Base-by-base conservation (phyloP, 2,888 invertebrate genomes). In the Odontocolon sp. region DNA sequence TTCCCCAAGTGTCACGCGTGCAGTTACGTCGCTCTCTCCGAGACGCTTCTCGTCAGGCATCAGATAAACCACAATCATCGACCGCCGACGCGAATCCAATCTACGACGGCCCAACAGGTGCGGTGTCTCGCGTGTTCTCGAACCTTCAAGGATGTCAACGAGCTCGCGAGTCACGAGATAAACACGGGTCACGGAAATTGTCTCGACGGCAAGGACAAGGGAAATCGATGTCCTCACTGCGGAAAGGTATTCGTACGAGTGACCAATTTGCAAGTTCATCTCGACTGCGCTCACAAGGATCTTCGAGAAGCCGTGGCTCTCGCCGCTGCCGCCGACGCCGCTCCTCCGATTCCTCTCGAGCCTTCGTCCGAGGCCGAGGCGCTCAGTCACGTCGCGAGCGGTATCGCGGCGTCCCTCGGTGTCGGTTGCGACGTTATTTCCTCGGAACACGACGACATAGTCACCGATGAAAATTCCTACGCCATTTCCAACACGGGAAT, bases 1-100 rank as follows among this genome's bases (percentile, higher is more conserved):
- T 97, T 96, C 87, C 96, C 96, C 0, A 95, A 95, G 87, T 97
- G 97, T 88, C 93, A 94, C 72, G 91, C 93, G 57, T 97, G 97
- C 86, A 93, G 92, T 31, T 95, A 95, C 87, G 92, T 96, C 50
- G 96, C 95, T 14, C 88, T 96, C n/a, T 95, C 94, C 75, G 94
- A 95, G 84, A 92, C 92, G 2, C 91, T 94, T n/a, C 91, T 97
- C 42, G 91, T 93, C 0, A 93, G 94, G 85, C 97, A 97, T 88
- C 94, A 94, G 86, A 90, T 93, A 69, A 92, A 93, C 66, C 95
- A 95, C 86, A 86, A 91, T 64, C 92, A 92, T 77, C 83, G 87
- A 4, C 85, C 88, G 2, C 74, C 77, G 0, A 74, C 81, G 1
- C 81, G 84, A 0, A 77, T 80, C 3, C 81, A 81, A n/a, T 56